These are phyloP conservation scores for Drosophila repletoides DNA, from an alignment of 1,140 invertebrate species.

Conservation along the genomic window DNA sequence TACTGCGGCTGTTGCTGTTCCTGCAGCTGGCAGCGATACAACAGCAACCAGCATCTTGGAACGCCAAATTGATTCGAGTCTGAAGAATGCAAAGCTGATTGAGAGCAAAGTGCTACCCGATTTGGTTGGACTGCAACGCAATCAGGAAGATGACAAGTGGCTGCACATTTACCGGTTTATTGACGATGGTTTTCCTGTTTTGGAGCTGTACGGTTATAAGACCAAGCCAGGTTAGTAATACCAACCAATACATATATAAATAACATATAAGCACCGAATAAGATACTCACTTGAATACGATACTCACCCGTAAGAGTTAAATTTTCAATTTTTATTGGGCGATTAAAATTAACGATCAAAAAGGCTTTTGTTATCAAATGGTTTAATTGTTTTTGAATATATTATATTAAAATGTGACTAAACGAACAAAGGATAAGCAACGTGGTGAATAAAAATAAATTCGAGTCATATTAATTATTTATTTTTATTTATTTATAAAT, in stretches of 20 bases:
- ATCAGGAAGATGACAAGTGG: constrained; percentile 78
- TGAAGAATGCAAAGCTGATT: constrained; percentile 79
- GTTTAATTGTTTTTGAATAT: no score
- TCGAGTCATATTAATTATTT: no score
- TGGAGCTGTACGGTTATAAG: constrained; percentile 77
- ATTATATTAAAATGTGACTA: no score
- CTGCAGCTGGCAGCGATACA: constrained; percentile 17
- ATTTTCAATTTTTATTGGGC: no score
- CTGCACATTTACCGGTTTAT: constrained; percentile 76
- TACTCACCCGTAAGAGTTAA: no score
- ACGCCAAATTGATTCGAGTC: constrained; percentile 65
- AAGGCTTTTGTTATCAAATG: no score
- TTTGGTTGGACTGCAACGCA: constrained; percentile 55
- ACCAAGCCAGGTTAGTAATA: constrained; percentile 65
- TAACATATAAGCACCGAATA: background rate
- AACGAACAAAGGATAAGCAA: no score
- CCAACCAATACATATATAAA: background rate
- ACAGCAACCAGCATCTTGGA: constrained; percentile 44
- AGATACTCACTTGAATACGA: no score
- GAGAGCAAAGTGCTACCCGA: constrained; percentile 79
- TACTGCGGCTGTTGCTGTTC: constrained; percentile 13
- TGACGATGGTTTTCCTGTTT: constrained; percentile 76
- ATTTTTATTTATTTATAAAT: no score
- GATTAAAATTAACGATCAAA: no score
- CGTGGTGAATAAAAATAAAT: no score